Evolutionary conservation across 2,113 vertebrate genomes (phyloP).

Genomic region (Myodes glareolus): DNA sequence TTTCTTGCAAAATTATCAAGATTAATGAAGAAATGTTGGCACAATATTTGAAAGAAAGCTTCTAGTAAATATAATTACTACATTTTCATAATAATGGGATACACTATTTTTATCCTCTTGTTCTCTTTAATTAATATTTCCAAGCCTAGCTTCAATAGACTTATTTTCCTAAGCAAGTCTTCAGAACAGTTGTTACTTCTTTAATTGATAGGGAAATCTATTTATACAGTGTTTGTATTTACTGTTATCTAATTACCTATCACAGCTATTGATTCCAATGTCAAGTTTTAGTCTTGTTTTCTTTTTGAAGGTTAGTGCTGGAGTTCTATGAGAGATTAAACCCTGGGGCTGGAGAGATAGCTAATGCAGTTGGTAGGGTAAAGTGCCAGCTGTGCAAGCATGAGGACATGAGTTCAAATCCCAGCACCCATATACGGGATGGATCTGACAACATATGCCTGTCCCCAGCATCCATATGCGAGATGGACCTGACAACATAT

Average conservation of each 20-base stretch:
- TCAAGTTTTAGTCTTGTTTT: conserved; percentile 23
- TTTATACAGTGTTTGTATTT: not conserved
- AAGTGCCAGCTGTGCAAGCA: not conserved
- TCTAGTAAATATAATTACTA: conserved; percentile 68
- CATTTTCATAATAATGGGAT: conserved; percentile 73
- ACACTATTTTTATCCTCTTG: conserved; percentile 56
- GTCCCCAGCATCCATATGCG: not conserved
- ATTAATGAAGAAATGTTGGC: conserved; percentile 69
- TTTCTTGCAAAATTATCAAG: conserved; percentile 52
- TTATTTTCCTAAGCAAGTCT: conserved; percentile 53
- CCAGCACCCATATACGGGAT: not conserved
- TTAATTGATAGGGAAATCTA: not conserved
- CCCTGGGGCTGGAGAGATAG: not conserved
- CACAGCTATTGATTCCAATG: not conserved
- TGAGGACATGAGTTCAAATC: not conserved
- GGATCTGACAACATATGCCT: not conserved
- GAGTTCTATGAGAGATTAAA: not conserved
- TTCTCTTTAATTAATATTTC: conserved; percentile 60
- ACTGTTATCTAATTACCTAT: not conserved
- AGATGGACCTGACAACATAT: too few species aligned
- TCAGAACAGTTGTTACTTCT: not conserved
- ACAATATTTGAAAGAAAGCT: conserved; percentile 68
- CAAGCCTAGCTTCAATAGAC: not conserved
- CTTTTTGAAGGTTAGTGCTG: not conserved
- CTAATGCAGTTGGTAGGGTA: not conserved